Base-by-base conservation (phyloP, 2,888 invertebrate species). In the Noctua pronuba region DNA sequence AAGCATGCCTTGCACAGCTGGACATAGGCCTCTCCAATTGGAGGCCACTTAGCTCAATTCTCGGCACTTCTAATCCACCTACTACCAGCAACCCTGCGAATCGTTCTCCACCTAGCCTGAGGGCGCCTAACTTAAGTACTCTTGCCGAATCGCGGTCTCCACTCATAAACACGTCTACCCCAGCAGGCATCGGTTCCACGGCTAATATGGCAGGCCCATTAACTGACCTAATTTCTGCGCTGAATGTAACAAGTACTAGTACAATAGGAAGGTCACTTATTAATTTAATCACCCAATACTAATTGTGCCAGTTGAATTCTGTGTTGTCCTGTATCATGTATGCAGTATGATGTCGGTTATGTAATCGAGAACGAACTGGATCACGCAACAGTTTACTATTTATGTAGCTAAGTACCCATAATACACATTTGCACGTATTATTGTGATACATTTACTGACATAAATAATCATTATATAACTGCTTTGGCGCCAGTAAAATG, bases 361-460 rank as follows among this genome's bases (percentile, higher is more conserved):
- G 72, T 73, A 73, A 83, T 82, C 11, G 5, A 66, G 49, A 82
- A 67, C 38, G 41, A 85, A 82, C 46, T 82, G 58, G 52, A 68
- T 73, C 77, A 77, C 73, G 77, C 58, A 65, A 35, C 67, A 49
- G 73, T 67, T 46, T 18, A 46, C 58, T 67, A 60, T 83, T 82
- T 77, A 83, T 76, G 79, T 55, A 67, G 72, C 44, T 62, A 83
- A 79, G 55, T 67, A 76, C 49, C 73, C 52, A 75, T 86, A 41
- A 64, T 74, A 62, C 28, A 69, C 66, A 73, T 72, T 62, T 13
- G 65, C 86, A 83, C 86, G 83, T 85, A 77, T 65, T 82, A 71
- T 82, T 75, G 46, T 81, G 69, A 69, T 71, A 73, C 46, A 52
- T 79, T 69, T 46, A 35, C 38, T 49, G 62, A 38, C 70, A 73